Conservation (phyloP, 2,113 vertebrate species). For the Rhodinocichla rosea region DNA sequence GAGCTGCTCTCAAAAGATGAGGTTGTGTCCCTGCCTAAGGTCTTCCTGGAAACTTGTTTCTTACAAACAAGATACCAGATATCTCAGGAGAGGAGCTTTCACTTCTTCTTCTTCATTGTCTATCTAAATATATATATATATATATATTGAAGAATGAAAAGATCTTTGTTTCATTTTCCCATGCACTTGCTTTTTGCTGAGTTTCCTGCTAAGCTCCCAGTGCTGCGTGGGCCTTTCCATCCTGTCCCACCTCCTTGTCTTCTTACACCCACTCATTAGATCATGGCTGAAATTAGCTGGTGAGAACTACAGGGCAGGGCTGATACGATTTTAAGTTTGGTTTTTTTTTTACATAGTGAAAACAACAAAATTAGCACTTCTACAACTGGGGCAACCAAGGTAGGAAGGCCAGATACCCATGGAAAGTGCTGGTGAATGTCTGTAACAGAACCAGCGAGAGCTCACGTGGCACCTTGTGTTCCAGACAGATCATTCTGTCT, state of each 20-base stretch:
- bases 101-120: not conserved
- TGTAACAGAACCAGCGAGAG: fast-evolving
- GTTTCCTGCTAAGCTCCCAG: not conserved
- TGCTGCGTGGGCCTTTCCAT: not conserved
- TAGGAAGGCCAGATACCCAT: not conserved
- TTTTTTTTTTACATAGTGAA: not conserved
- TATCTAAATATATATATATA: not conserved
- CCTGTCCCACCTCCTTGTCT: not conserved
- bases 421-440: not conserved
- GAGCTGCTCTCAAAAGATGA: not conserved
- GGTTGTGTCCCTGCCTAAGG: not conserved
- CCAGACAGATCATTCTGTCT: not conserved
- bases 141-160: not conserved
- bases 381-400: not conserved
- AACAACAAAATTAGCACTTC: not conserved
- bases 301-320: not conserved
- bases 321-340: not conserved
- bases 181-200: not conserved
- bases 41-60: not conserved
- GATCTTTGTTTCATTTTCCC: not conserved
- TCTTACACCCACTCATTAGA: constrained; percentile 32
- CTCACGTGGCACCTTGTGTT: not conserved
- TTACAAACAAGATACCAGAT: not conserved
- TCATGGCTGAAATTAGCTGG: constrained; percentile 48
- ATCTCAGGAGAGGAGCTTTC: not conserved